Conservation (phyloP, 2,797 vertebrate genomes). For the Siniperca undulata region DNA sequence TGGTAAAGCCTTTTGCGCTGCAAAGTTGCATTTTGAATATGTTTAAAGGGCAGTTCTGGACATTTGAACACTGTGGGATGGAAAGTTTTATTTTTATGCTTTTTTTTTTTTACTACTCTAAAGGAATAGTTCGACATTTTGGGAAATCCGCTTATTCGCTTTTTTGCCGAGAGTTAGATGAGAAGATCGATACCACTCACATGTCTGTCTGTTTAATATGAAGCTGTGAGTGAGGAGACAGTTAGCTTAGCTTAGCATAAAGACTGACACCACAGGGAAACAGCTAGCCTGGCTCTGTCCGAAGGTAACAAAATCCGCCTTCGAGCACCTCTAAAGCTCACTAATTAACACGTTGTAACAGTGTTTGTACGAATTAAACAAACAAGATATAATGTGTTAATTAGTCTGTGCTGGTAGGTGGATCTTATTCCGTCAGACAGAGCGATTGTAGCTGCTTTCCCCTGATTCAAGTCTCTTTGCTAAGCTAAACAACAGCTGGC, state of each 20-base stretch:
- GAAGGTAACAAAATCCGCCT: neutral
- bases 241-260: conserved; percentile 4
- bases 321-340: neutral
- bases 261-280: neutral
- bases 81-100: neutral
- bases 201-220: neutral
- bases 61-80: neutral
- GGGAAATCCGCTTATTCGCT: neutral
- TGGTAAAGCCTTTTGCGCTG: conserved; percentile 5
- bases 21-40: conserved; percentile 21
- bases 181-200: neutral
- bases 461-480: neutral
- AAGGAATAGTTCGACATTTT: neutral
- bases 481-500: neutral
- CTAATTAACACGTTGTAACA: neutral
- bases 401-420: neutral
- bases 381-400: neutral
- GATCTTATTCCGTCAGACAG: neutral
- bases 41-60: neutral
- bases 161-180: neutral
- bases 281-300: too few relatives aligned
- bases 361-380: neutral
- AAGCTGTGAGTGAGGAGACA: neutral
- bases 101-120: neutral
- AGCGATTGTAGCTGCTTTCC: neutral